Evolutionary conservation across 2,888 invertebrate genomes (phyloP).

Genomic region (Neoscelio sp.): DNA sequence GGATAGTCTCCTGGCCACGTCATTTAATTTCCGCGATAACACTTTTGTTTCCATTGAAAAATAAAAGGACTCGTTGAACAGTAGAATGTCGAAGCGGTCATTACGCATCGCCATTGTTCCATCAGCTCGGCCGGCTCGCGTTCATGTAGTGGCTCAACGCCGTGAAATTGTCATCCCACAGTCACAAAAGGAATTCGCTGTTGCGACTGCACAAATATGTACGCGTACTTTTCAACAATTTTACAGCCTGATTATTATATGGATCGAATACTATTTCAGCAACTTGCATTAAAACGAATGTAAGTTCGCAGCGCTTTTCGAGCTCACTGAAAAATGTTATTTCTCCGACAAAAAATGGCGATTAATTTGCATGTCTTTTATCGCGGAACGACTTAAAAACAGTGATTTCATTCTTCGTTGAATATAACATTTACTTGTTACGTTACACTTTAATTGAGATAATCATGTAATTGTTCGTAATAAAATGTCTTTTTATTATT

Average conservation of each 20-base stretch:
- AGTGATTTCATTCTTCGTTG: conserved; percentile 17
- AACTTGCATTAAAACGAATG: conserved; percentile 37
- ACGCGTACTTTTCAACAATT: conserved; percentile 77
- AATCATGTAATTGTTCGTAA: too few relatives aligned
- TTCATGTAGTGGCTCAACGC: conserved; percentile 80
- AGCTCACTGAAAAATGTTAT: neutral
- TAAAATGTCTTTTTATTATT: too few relatives aligned
- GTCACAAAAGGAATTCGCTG: conserved; percentile 81
- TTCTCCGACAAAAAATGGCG: conserved; percentile 13
- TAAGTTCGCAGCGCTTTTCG: conserved; percentile 8
- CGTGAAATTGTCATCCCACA: conserved; percentile 82
- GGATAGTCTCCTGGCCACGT: conserved; percentile 67
- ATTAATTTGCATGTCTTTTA: conserved; percentile 43
- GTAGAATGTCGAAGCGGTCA: conserved; percentile 59
- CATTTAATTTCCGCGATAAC: conserved; percentile 81
- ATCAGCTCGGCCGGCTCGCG: conserved; percentile 73
- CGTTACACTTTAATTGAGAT: conserved; percentile 19
- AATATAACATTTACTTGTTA: conserved; percentile 10
- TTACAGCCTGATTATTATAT: conserved; percentile 79
- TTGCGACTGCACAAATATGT: conserved; percentile 78
- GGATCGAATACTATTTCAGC: conserved; percentile 73
- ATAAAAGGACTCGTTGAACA: conserved; percentile 51
- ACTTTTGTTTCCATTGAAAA: conserved; percentile 76
- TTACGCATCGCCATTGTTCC: conserved; percentile 68
- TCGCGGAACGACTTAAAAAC: conserved; percentile 18